Percentiles rank a stretch among this genome's conserved stretches.
Conservation (phyloP, 2,113 vertebrate species). For the Rostratula benghalensis region DNA sequence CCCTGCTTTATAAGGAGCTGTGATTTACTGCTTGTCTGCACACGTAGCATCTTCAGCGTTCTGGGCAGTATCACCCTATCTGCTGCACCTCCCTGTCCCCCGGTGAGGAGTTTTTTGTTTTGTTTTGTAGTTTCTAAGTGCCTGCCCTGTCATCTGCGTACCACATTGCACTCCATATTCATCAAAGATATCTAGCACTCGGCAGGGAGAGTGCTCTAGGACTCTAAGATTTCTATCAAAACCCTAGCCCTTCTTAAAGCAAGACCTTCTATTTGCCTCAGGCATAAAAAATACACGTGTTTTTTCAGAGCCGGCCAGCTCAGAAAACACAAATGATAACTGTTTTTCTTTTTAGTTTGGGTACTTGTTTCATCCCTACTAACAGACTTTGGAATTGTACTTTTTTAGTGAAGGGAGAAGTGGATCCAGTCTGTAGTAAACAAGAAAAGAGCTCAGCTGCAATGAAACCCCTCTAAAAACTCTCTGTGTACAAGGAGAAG, state of each 20-base stretch:
- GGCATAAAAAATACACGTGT: neutral
- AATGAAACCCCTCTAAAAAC: neutral
- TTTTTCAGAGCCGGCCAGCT: neutral
- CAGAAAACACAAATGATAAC: neutral
- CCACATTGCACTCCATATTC: conserved; percentile 34
- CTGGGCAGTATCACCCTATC: conserved; percentile 27
- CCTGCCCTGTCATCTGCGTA: conserved; percentile 33
- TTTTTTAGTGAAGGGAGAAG: neutral
- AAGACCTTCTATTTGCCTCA: neutral
- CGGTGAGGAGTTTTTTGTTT: conserved; percentile 24
- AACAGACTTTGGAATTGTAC: neutral
- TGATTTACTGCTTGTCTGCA: conserved; percentile 32
- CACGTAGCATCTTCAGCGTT: neutral
- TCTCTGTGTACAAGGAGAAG: neutral
- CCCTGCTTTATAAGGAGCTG: conserved; percentile 39
- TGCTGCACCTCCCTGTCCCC: conserved; percentile 58
- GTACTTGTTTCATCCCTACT: neutral
- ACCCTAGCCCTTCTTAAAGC: neutral
- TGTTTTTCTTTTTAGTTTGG: neutral
- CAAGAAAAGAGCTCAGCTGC: neutral
- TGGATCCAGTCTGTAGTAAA: neutral
- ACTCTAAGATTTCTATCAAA: conserved; percentile 37
- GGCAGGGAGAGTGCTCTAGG: neutral
- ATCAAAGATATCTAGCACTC: conserved; percentile 15
- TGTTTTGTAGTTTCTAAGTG: conserved; percentile 33